phyloP scores from a whole-genome alignment of 2,888 invertebrate genomes.

The Drosophila kuntzei region DNA sequence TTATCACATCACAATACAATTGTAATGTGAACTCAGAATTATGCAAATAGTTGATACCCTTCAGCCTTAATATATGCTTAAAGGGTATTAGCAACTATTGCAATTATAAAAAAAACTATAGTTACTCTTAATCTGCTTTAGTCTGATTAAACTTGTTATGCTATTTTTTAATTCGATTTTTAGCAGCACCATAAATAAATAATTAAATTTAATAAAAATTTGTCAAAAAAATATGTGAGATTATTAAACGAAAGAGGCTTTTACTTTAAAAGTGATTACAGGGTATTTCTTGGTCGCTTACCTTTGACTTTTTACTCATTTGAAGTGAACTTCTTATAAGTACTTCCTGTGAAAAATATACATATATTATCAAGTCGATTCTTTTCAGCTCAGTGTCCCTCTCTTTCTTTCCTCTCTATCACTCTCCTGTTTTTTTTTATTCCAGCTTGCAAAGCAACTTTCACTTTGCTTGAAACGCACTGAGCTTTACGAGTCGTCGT shows the following conservation, averaged over 20 bases:
- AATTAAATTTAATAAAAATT: too few relatives aligned
- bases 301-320: not conserved
- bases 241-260: too few relatives aligned
- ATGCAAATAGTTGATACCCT: conserved; percentile 2
- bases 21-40: not conserved
- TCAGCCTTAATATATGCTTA: too few relatives aligned
- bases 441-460: conserved; percentile 28
- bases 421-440: not conserved
- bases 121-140: not conserved
- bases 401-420: not conserved
- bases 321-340: not conserved
- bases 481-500: conserved; percentile 9
- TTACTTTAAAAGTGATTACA: not conserved
- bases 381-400: too few relatives aligned
- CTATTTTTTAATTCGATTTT: too few relatives aligned
- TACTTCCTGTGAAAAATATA: conserved; percentile 3
- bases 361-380: not conserved
- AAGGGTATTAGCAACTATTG: not conserved
- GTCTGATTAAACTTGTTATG: too few relatives aligned
- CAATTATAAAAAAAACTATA: not conserved
- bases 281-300: not conserved
- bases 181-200: too few relatives aligned
- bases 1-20: conserved; percentile 5
- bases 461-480: conserved; percentile 28
- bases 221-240: not conserved